Conservation (phyloP, 1,140 invertebrate species). For the Apis florea region DNA sequence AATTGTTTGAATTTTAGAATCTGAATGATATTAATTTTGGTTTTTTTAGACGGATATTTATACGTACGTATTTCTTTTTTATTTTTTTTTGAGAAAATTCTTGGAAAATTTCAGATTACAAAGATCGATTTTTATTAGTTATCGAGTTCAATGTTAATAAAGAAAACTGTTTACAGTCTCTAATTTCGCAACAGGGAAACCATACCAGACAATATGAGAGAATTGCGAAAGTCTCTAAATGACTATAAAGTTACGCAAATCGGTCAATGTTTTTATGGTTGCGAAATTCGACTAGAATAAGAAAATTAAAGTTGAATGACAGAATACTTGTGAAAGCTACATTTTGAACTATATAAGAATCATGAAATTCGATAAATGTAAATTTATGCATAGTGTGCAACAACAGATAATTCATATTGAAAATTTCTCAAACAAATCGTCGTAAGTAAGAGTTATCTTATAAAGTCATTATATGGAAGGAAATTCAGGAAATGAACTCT, state of each 20-base stretch:
- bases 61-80: too few relatives aligned
- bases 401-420: not conserved
- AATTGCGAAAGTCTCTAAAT: not conserved
- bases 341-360: not conserved
- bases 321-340: not conserved
- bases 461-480: too few relatives aligned
- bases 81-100: too few relatives aligned
- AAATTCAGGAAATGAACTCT: too few relatives aligned
- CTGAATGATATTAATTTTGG: too few relatives aligned
- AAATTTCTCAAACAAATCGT: not conserved
- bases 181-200: slow-evolving; percentile 11
- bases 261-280: not conserved
- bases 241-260: not conserved
- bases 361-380: not conserved
- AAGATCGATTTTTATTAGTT: not conserved
- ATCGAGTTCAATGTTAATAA: not conserved
- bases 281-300: not conserved
- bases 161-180: not conserved
- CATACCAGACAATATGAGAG: not conserved
- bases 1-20: too few relatives aligned
- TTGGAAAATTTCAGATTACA: not conserved
- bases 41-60: too few relatives aligned
- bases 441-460: not conserved
- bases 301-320: not conserved
- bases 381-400: not conserved